Evolutionary conservation across 2,797 vertebrate species (phyloP).

Genomic region (Zenarchopterus dispar): DNA sequence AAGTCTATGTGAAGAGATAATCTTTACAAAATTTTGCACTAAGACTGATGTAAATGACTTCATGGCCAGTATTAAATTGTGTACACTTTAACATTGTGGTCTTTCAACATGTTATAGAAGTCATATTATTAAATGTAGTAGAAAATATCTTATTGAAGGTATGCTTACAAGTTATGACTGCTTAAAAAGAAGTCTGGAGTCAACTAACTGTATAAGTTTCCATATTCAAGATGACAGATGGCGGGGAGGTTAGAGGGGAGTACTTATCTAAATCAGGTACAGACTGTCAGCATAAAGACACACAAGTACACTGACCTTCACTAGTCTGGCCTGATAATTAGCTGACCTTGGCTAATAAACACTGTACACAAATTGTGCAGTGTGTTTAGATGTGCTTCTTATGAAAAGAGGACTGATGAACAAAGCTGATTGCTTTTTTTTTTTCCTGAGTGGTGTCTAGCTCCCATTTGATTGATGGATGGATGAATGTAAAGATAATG

Average conservation of each 20-base stretch:
- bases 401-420: slow-evolving; percentile 74
- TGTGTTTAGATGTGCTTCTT: slow-evolving; percentile 68
- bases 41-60: too few species aligned
- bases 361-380: slow-evolving; percentile 39
- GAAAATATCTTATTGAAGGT: slow-evolving; percentile 3
- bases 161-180: background rate
- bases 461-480: slow-evolving; percentile 67
- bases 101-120: background rate
- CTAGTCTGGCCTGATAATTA: slow-evolving; percentile 85
- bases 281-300: slow-evolving; percentile 71
- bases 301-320: slow-evolving; percentile 82
- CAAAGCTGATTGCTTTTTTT: slow-evolving; percentile 75
- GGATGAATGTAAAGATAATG: slow-evolving; percentile 40
- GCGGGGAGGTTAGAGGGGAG: slow-evolving; percentile 75
- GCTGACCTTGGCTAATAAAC: slow-evolving; percentile 83
- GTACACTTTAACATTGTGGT: background rate
- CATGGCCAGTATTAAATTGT: background rate
- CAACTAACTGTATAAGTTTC: slow-evolving; percentile 58
- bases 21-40: slow-evolving; percentile 21
- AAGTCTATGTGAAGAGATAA: too few species aligned
- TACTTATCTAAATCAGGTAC: slow-evolving; percentile 80
- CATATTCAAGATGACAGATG: slow-evolving; percentile 76
- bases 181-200: slow-evolving; percentile 46
- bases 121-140: slow-evolving; percentile 8
- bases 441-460: slow-evolving; percentile 75